These are phyloP conservation scores for Pygoscelis antarcticus DNA, from an alignment of 2,113 vertebrate genomes.

Conservation along the genomic window DNA sequence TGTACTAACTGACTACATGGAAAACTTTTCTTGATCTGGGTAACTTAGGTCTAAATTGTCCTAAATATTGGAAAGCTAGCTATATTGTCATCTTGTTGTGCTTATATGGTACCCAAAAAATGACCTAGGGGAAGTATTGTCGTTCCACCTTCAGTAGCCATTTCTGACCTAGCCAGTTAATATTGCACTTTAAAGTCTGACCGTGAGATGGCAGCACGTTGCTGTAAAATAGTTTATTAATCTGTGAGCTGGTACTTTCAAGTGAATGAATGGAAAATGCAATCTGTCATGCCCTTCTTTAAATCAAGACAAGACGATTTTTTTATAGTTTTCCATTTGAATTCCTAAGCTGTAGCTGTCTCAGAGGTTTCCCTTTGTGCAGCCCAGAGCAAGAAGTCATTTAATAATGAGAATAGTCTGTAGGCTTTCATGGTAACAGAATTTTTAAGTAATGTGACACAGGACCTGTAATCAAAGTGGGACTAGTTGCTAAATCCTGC, in stretches of 20 bases:
- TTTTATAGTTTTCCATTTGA: not conserved
- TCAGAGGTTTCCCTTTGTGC: not conserved
- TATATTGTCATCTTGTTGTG: not conserved
- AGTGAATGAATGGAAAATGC: not conserved
- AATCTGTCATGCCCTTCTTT: not conserved
- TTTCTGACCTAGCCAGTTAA: not conserved
- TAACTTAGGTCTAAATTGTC: not conserved
- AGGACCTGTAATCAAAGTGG: not conserved
- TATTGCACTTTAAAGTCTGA: not conserved
- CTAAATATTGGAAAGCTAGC: not conserved
- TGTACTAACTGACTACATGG: not conserved
- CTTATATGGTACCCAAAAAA: not conserved
- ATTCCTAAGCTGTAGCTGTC: not conserved
- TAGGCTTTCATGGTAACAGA: not conserved
- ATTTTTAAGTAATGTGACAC: not conserved
- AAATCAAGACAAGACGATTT: not conserved
- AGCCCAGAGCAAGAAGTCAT: not conserved
- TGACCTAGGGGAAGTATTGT: too few species aligned
- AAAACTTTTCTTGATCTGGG: not conserved
- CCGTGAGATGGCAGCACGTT: slow-evolving; percentile 65
- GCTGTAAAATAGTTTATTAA: not conserved
- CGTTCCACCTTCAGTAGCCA: fast-evolving
- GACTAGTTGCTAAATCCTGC: not conserved
- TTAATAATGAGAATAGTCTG: not conserved
- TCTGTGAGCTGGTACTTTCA: not conserved